These are phyloP conservation scores for Papio anubis DNA, from an alignment of 2,113 vertebrate genomes.

Conservation along the genomic window DNA sequence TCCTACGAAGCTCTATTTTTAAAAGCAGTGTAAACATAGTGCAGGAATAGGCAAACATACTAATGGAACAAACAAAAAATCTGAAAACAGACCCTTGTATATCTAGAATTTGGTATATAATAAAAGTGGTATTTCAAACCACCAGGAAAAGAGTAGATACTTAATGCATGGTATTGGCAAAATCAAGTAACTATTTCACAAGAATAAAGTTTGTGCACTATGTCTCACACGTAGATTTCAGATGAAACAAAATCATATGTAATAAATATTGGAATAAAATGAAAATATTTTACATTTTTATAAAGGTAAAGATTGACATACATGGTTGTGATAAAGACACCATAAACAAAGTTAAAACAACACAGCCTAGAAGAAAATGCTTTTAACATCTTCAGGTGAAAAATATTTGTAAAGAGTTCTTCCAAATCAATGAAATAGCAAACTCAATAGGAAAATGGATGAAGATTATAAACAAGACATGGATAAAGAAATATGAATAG, in stretches of 20 bases:
- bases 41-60: neutral
- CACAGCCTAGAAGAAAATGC: neutral
- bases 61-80: conserved; percentile 20
- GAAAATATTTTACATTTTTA: neutral
- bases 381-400: neutral
- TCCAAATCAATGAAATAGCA: neutral
- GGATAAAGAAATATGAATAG: neutral
- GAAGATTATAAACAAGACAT: conserved; percentile 16
- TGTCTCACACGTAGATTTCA: neutral
- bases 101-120: neutral
- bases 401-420: conserved; percentile 24
- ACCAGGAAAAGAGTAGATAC: neutral
- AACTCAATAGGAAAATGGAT: neutral
- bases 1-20: neutral
- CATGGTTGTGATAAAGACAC: neutral
- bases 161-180: neutral
- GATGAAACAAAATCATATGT: neutral
- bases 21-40: neutral
- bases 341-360: neutral
- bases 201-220: neutral
- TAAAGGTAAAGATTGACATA: neutral
- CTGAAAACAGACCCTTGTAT: neutral
- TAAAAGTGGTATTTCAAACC: conserved; percentile 3
- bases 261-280: neutral
- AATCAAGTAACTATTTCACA: neutral